Evolutionary conservation across 2,113 vertebrate species (phyloP), one percentile per base, ranked within the genome.

Genomic region (Vimba vimba): DNA sequence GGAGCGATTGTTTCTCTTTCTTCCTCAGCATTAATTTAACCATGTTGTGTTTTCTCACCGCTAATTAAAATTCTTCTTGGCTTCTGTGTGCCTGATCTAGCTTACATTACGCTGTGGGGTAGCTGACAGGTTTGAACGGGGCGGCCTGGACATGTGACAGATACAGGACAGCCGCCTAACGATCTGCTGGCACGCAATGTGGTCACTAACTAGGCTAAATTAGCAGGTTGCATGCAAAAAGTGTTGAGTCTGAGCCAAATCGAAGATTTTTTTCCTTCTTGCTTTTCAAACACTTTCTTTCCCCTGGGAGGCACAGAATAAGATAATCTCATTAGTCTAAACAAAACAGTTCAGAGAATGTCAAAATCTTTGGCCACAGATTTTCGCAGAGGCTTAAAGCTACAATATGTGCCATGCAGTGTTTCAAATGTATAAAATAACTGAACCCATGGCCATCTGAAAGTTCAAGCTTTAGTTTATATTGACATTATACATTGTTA

Each of bases 141-240:
- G 91, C 90, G 79, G 87, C 89, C 83, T 43, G 85, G 92, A 88
- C 95, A 94, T 94, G 94, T 95, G 95, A 95, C 92, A 92, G 91
- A 87, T 92, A 90, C 92, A 94, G 88, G 90, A 92, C 93, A 94
- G 92, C 82, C n/a, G 50, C 91, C 89, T 95, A 95, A 95, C 93
- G 92, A 94, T 57, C n/a, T 79, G 85, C 47, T 94, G 89, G 94
- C 95, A 97, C 86, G 93, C 94, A 95, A 95, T 85, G 77, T 8
- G 89, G 86, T 89, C 86, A 90, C 94, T 94, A 95, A 87, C 0
- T 59, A 55, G 86, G 76, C 84, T 88, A 79, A 94, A 93, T 94
- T 94, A 94, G 89, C 88, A 88, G 87, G 62, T 92, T 93, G 93
- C 94, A 91, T 93, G 93, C 94, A 93, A 95, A 93, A 73, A 79